These are phyloP conservation scores for Saccostrea glomerata DNA, from an alignment of 1,140 invertebrate species.

Conservation along the genomic window DNA sequence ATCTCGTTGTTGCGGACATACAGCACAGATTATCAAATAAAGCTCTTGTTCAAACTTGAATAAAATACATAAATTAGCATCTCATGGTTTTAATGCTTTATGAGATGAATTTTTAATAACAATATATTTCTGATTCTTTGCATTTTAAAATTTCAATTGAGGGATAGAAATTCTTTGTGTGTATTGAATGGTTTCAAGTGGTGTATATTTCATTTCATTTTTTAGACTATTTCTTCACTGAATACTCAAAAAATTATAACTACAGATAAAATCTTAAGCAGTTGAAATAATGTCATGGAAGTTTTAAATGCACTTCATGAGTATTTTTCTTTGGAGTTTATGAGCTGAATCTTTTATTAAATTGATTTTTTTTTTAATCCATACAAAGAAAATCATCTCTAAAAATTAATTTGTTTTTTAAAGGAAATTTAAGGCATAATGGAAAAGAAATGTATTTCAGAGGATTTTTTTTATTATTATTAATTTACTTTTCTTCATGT, in stretches of 20 bases:
- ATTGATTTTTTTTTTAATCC: too few relatives aligned
- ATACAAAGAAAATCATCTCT: too few relatives aligned
- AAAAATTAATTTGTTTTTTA: too few relatives aligned
- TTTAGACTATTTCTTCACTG: background rate
- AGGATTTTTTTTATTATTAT: too few relatives aligned
- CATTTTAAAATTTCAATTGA: background rate
- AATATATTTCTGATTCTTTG: background rate
- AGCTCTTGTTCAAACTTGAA: background rate
- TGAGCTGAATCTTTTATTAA: too few relatives aligned
- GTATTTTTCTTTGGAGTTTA: too few relatives aligned
- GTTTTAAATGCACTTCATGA: too few relatives aligned
- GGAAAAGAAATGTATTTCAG: too few relatives aligned
- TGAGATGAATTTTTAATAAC: background rate
- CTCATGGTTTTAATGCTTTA: background rate
- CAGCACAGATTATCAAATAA: background rate
- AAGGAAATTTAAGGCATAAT: too few relatives aligned
- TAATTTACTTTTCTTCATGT: too few relatives aligned
- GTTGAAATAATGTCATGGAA: background rate
- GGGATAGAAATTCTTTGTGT: background rate
- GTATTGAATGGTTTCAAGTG: background rate
- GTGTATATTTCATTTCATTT: conserved; percentile 8
- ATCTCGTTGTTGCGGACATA: background rate
- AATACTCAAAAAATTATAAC: background rate
- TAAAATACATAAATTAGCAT: conserved; percentile 16
- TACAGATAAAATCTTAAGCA: background rate